phyloP scores from a whole-genome alignment of 2,113 vertebrate genomes.

The Leucoraja erinaceus region DNA sequence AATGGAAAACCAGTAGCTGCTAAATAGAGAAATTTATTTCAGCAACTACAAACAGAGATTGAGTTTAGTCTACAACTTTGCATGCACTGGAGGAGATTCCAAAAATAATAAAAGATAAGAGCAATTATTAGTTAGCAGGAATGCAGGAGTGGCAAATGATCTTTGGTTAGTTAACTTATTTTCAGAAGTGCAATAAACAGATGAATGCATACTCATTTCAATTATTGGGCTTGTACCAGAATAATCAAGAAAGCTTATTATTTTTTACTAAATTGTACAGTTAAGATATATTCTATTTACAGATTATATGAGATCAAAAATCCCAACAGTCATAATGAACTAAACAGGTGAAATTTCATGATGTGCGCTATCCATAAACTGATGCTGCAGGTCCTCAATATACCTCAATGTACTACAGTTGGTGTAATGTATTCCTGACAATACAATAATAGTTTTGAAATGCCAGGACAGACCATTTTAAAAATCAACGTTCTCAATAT shows the following conservation, averaged over 20 bases:
- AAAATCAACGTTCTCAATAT: background rate
- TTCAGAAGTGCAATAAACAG: background rate
- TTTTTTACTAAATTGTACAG: background rate
- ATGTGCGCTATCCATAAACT: background rate
- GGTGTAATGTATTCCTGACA: background rate
- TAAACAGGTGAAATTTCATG: background rate
- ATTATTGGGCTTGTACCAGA: background rate
- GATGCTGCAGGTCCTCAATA: background rate
- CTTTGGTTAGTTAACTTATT: constrained; percentile 26
- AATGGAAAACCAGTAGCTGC: constrained; percentile 64
- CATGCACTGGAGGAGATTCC: background rate
- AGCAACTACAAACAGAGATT: background rate
- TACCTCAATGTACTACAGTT: background rate
- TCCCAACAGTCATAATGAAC: background rate
- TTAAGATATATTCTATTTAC: background rate
- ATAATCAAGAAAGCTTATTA: background rate
- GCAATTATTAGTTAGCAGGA: background rate
- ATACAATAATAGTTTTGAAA: no score
- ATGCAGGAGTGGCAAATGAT: background rate
- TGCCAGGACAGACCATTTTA: background rate
- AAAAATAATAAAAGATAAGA: background rate
- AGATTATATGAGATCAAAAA: background rate
- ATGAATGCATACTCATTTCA: background rate
- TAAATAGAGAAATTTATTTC: constrained; percentile 40
- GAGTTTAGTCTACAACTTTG: background rate